Percentiles rank a stretch among this genome's conserved stretches.
phyloP scores from a whole-genome alignment of 2,113 vertebrate species.

The Monopterus albus region DNA sequence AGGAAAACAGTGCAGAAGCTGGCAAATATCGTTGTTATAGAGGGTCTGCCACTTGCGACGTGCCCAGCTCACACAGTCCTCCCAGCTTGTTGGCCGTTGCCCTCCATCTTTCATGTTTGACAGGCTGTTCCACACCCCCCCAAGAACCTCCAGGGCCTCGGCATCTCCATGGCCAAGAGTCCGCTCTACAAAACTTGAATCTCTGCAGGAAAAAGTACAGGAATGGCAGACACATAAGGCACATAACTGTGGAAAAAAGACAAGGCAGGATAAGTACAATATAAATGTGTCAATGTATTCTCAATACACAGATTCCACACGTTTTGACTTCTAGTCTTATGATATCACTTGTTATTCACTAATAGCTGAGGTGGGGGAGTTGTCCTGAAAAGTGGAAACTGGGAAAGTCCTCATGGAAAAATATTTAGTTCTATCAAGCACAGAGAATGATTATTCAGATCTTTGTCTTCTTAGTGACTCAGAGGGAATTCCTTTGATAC shows the following conservation, averaged over 20 bases:
- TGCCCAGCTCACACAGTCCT: slow-evolving; percentile 86
- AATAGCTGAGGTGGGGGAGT: no score
- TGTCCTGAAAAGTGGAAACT: slow-evolving; percentile 15
- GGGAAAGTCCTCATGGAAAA: slow-evolving; percentile 16
- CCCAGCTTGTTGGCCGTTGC: slow-evolving; percentile 75
- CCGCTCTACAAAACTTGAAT: slow-evolving; percentile 69
- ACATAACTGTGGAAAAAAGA: slow-evolving; percentile 7
- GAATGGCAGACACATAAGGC: neutral
- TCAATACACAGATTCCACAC: no score
- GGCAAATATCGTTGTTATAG: slow-evolving; percentile 79
- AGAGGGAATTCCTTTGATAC: slow-evolving; percentile 17
- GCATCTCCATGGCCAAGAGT: slow-evolving; percentile 48
- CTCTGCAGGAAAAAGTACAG: slow-evolving; percentile 69
- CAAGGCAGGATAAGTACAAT: neutral
- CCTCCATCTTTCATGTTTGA: slow-evolving; percentile 46
- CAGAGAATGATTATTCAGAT: slow-evolving; percentile 23
- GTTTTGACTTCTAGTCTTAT: neutral
- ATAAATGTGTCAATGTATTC: neutral
- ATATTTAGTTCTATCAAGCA: neutral
- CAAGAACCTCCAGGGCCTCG: slow-evolving; percentile 78
- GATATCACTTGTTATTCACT: no score
- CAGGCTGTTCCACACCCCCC: slow-evolving; percentile 74
- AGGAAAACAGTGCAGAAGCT: slow-evolving; percentile 84
- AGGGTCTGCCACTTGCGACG: slow-evolving; percentile 81
- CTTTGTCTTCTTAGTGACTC: slow-evolving; percentile 18